Base-by-base conservation (phyloP, 2,113 vertebrate genomes). In the Meriones unguiculatus region DNA sequence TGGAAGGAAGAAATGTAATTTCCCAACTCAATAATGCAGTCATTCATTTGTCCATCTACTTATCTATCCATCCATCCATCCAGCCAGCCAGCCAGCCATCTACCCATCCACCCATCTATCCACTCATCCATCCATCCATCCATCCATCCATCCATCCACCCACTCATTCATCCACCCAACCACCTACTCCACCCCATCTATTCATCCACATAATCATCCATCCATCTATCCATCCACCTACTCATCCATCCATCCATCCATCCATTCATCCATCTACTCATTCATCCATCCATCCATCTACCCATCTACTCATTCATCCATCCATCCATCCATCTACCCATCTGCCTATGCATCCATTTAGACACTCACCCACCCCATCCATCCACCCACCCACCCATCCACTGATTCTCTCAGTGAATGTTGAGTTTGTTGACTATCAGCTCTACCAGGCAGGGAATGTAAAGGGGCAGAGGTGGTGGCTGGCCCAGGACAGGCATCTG, bases 171-270 rank as follows among this genome's bases (percentile, higher is more conserved):
- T 1, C 1, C 78, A 59, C 7, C 32, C 2, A 24, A 41, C 41
- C 41, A 41, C 41, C 41, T 41, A 41, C 41, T 41, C 41, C 41
- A 41, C 41, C 5, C 32, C 15, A 32, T 4, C 15, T 17, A 80
- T 2, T 17, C 50, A 80, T 4, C 52, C 10, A 22, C 2, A 12
- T 35, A 38, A 0, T 8, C 7, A 80, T 5, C 30, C 3, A 10
- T 5, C 30, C 15, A 54, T 8, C 50, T 30, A 10, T 2, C 77
- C 30, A 54, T 5, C 28, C 8, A 54, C 1, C 30, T 30, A 54
- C 5, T 7, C 15, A 78, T 9, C 28, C 17, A 78, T 0, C 4
- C 25, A 54, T 5, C 46, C 5, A 76, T 6, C 11, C 5, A 5
- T 76, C 24, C 22, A 28, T 14, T 3, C 13, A 52, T 17, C 41